phyloP scores from a whole-genome alignment of 2,797 vertebrate genomes.

The Amniataba percoides region DNA sequence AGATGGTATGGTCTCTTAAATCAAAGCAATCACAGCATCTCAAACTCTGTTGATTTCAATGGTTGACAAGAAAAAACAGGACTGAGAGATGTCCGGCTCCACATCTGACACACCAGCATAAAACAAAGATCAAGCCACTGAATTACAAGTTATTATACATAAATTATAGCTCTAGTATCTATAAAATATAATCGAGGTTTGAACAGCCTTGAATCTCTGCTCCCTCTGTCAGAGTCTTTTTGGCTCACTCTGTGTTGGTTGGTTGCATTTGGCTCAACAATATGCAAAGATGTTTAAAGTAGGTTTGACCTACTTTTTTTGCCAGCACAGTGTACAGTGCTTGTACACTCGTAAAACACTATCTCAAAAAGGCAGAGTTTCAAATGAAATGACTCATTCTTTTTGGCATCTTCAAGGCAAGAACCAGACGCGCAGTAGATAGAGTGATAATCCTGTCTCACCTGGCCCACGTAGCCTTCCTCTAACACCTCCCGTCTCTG shows the following conservation, averaged over 20 bases:
- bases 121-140: conserved; percentile 4
- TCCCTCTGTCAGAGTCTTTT: conserved; percentile 29
- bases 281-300: conserved; percentile 66
- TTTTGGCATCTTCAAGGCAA: neutral
- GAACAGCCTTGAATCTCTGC: conserved; percentile 19
- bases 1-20: neutral
- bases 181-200: conserved; percentile 4
- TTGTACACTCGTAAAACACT: conserved; percentile 20
- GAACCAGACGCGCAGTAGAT: neutral
- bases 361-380: conserved; percentile 3
- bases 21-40: conserved; percentile 15
- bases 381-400: conserved; percentile 25
- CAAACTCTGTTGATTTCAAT: conserved; percentile 19
- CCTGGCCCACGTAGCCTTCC: neutral
- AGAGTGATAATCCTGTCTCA: neutral
- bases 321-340: conserved; percentile 27
- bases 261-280: conserved; percentile 48
- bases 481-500: neutral
- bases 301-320: conserved; percentile 68
- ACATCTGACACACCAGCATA: conserved; percentile 2
- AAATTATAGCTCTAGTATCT: conserved; percentile 9
- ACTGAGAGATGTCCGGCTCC: neutral
- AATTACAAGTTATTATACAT: neutral
- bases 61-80: neutral
- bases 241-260: conserved; percentile 43